These are phyloP conservation scores for Accipiter cooperii DNA, from an alignment of 2,113 vertebrate genomes.

Conservation along the genomic window DNA sequence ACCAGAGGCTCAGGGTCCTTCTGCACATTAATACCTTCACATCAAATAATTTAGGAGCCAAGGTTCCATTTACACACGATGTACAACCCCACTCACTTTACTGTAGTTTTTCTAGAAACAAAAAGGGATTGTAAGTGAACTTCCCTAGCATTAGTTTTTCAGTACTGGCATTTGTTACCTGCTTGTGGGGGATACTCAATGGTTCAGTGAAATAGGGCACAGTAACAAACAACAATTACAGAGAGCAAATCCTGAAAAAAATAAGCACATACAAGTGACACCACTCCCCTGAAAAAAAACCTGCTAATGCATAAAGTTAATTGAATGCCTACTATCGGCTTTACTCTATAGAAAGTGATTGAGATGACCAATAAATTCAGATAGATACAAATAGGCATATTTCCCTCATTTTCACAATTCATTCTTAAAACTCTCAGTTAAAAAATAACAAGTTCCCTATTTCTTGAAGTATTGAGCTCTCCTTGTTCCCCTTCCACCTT, in stretches of 20 bases:
- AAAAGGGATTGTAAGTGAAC: not conserved
- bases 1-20: not conserved
- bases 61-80: rapidly evolving
- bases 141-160: too few relatives aligned
- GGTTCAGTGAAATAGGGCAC: rapidly evolving
- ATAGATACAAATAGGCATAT: rapidly evolving
- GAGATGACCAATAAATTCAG: not conserved
- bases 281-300: rapidly evolving
- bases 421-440: too few relatives aligned
- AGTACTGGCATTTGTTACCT: rapidly evolving
- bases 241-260: not conserved
- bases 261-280: not conserved
- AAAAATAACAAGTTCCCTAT: not conserved
- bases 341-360: rapidly evolving
- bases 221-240: not conserved
- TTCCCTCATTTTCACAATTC: not conserved
- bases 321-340: rapidly evolving
- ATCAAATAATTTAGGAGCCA: not conserved
- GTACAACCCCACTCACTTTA: rapidly evolving
- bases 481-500: not conserved
- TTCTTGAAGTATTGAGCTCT: not conserved
- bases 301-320: not conserved
- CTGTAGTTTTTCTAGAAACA: rapidly evolving
- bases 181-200: too few relatives aligned
- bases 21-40: not conserved